A percentile compares a stretch with the other conserved stretches of the same genome.
Conservation (phyloP, 2,797 vertebrate species). For the Eleutherodactylus coqui region DNA sequence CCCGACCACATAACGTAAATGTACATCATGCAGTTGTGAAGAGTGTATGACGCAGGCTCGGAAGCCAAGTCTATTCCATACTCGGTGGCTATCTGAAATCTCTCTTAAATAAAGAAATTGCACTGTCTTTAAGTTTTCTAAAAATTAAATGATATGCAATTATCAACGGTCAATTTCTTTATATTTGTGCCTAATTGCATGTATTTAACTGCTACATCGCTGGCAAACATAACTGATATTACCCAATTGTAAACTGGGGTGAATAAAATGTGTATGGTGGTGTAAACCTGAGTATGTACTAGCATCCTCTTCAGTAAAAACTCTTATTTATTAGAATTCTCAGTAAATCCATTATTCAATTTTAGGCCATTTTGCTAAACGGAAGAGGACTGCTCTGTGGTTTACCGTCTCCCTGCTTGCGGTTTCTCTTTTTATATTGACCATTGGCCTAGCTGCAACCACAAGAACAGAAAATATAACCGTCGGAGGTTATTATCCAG, state of each 20-base stretch:
- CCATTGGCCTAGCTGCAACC: slow-evolving; percentile 86
- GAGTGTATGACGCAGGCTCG: too few relatives aligned
- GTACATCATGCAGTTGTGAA: too few relatives aligned
- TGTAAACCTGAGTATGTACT: not conserved
- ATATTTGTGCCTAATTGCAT: not conserved
- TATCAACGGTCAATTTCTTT: not conserved
- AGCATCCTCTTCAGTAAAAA: not conserved
- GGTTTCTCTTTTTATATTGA: slow-evolving; percentile 84
- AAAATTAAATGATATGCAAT: too few relatives aligned
- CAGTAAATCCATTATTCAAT: not conserved
- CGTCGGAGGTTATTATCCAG: slow-evolving; percentile 91
- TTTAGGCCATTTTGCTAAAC: slow-evolving; percentile 81
- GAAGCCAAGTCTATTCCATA: too few relatives aligned
- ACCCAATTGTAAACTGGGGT: too few relatives aligned
- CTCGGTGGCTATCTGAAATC: not conserved
- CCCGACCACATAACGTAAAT: too few relatives aligned
- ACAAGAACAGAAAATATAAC: slow-evolving; percentile 90
- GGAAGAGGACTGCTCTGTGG: slow-evolving; percentile 86
- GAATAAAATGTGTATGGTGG: not conserved
- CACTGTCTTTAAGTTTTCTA: too few relatives aligned
- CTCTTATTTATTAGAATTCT: not conserved
- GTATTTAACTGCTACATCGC: not conserved
- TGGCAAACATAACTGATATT: too few relatives aligned
- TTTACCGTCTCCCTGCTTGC: slow-evolving; percentile 82
- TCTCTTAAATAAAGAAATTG: not conserved